These are phyloP conservation scores for Vesta saturnalis DNA, from an alignment of 2,888 invertebrate genomes.

Conservation along the genomic window DNA sequence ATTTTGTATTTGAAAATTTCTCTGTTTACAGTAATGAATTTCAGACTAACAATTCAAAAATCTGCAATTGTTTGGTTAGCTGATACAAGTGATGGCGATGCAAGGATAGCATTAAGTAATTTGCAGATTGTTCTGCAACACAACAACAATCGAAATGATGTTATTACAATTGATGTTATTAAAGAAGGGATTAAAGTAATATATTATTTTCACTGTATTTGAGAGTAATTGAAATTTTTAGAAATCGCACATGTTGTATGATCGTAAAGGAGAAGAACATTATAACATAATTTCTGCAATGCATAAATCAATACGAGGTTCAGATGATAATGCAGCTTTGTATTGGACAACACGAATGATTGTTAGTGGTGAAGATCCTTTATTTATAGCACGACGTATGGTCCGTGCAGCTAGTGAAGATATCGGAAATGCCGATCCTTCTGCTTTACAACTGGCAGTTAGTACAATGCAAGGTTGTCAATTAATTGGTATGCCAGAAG, in stretches of 20 bases:
- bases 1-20: too few relatives aligned
- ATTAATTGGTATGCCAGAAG: conserved; percentile 79
- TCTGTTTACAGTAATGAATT: too few relatives aligned
- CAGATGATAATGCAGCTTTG: conserved; percentile 81
- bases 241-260: conserved; percentile 82
- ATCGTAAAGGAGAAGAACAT: conserved; percentile 83
- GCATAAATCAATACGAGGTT: conserved; percentile 84
- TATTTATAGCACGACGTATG: conserved; percentile 79
- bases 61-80: conserved; percentile 76
- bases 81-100: conserved; percentile 84
- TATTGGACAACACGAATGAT: conserved; percentile 86
- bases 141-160: conserved; percentile 59
- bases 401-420: conserved; percentile 82
- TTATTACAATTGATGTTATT: conserved; percentile 72
- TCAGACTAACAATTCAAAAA: conserved; percentile 63
- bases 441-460: conserved; percentile 74
- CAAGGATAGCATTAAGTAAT: conserved; percentile 79
- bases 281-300: conserved; percentile 85
- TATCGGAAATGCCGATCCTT: conserved; percentile 76
- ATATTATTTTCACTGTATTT: too few relatives aligned
- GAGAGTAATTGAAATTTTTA: too few relatives aligned
- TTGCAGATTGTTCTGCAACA: conserved; percentile 76
- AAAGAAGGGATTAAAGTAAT: conserved; percentile 76
- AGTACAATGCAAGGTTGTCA: conserved; percentile 83
- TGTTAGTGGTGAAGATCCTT: conserved; percentile 81